Base-by-base conservation (phyloP, 2,797 vertebrate species). In the Nyctibius grandis region DNA sequence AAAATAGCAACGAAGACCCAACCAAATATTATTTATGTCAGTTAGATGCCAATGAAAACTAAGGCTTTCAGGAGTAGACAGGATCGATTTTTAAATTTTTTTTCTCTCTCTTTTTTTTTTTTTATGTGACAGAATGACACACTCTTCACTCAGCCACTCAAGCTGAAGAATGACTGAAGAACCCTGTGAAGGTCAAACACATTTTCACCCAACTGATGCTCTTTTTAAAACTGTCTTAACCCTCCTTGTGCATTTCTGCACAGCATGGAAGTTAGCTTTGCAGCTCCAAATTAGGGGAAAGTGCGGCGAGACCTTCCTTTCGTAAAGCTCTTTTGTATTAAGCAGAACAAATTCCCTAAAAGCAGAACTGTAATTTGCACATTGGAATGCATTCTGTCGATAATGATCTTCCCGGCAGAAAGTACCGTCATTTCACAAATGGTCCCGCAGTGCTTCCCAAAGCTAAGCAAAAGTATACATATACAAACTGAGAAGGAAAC, bases 91-190 rank as follows among this genome's bases (percentile, higher is more conserved):
- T 97, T 94, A 95, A 95, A 85, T 96, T 97, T 96, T 94, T 96
- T 60, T 78, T 96, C 93, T 89, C 63, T 93, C 42, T 85, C 6
- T 74, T 45, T 91, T 95, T 94, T 92, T 90, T 80, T 86, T 97
- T 95, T 95, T 69, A 93, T 97, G 94, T 98, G 97, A 98, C 97
- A 98, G 97, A 96, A 96, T 98, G 97, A 97, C 97, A 98, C 95
- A 96, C 84, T 92, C 95, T 95, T 98, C 97, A 96, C 93, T 98
- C 97, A 97, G 93, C 65, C 93, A 97, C 94, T 98, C 97, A 97
- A 96, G 96, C 95, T 97, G 96, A 97, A 98, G 97, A 97, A 96
- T 97, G 97, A 96, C 95, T 97, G 95, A 95, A 33, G 80, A 95
- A 88, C 54, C 88, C 95, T 93, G 91, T 93, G 97, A 97, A 98